Percentiles rank a stretch among this genome's conserved stretches.
These are phyloP conservation scores for Dicentrarchus labrax DNA, from an alignment of 2,113 vertebrate genomes.

Conservation along the genomic window DNA sequence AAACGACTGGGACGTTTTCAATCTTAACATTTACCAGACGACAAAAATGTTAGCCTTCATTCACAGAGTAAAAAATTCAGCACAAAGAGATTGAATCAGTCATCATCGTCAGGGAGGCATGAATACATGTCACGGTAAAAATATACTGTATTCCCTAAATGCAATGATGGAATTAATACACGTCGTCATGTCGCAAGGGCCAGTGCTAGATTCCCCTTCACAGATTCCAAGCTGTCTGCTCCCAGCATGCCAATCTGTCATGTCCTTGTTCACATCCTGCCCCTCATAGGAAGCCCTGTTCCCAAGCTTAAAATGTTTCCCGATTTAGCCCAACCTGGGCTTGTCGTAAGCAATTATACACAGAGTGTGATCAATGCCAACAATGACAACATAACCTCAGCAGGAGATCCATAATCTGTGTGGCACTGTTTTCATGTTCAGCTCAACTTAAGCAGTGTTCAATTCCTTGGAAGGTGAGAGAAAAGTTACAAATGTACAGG, in stretches of 20 bases:
- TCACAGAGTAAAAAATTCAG: neutral
- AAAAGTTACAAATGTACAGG: neutral
- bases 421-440: slow-evolving; percentile 23
- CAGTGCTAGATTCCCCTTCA: slow-evolving; percentile 48
- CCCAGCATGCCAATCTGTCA: slow-evolving; percentile 84
- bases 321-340: slow-evolving; percentile 62
- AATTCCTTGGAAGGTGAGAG: neutral
- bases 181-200: slow-evolving; percentile 31
- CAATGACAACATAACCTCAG: slow-evolving; percentile 53
- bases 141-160: slow-evolving; percentile 16
- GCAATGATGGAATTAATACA: slow-evolving; percentile 29
- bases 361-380: slow-evolving; percentile 49
- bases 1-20: neutral
- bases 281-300: slow-evolving; percentile 73
- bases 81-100: neutral
- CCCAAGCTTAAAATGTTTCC: slow-evolving; percentile 66
- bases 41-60: slow-evolving; percentile 4
- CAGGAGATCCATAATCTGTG: slow-evolving; percentile 23
- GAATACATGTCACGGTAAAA: slow-evolving; percentile 8
- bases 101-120: neutral
- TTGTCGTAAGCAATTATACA: slow-evolving; percentile 58
- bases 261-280: slow-evolving; percentile 78
- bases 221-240: slow-evolving; percentile 69
- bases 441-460: slow-evolving; percentile 11
- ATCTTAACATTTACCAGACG: slow-evolving; percentile 1